phyloP scores from a whole-genome alignment of 2,113 vertebrate species.

The Poeciliopsis occidentalis region DNA sequence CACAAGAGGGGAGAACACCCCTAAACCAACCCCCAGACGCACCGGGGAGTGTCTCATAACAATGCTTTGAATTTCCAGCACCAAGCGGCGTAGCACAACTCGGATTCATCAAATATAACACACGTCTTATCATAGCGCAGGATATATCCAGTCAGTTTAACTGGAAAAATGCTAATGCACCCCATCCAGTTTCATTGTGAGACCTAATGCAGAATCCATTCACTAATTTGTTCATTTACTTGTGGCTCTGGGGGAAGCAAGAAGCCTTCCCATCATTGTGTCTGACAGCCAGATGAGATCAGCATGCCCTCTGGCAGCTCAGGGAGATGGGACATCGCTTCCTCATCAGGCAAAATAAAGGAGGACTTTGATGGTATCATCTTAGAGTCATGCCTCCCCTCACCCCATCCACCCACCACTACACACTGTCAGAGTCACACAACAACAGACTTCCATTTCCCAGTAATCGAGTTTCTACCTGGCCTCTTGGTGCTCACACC shows the following conservation, averaged over 20 bases:
- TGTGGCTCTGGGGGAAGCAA: constrained; percentile 22
- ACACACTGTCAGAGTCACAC: constrained; percentile 63
- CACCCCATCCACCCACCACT: background rate
- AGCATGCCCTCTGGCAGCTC: constrained; percentile 57
- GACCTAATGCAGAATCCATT: constrained; percentile 58
- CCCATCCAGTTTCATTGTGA: constrained; percentile 45
- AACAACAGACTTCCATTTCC: constrained; percentile 70
- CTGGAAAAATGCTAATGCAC: constrained; percentile 41
- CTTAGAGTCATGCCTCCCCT: constrained; percentile 45
- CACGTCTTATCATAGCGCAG: constrained; percentile 17
- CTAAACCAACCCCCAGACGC: constrained; percentile 18
- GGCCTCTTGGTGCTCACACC: constrained; percentile 67
- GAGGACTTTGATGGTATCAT: constrained; percentile 78
- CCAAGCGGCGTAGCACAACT: constrained; percentile 36
- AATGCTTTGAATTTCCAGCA: constrained; percentile 44
- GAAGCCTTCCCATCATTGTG: constrained; percentile 60
- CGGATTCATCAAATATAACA: constrained; percentile 16
- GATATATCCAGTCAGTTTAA: constrained; percentile 33
- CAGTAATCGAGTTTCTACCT: constrained; percentile 78
- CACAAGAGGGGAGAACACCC: constrained; percentile 12
- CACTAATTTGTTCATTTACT: constrained; percentile 45
- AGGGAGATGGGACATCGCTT: constrained; percentile 60
- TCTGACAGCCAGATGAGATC: constrained; percentile 77
- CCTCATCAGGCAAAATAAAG: constrained; percentile 79
- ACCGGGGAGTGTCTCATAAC: constrained; percentile 1